Evolutionary conservation across 2,888 invertebrate species (phyloP), one percentile per base, ranked within the genome.

Genomic region (Orchestes rusci): DNA sequence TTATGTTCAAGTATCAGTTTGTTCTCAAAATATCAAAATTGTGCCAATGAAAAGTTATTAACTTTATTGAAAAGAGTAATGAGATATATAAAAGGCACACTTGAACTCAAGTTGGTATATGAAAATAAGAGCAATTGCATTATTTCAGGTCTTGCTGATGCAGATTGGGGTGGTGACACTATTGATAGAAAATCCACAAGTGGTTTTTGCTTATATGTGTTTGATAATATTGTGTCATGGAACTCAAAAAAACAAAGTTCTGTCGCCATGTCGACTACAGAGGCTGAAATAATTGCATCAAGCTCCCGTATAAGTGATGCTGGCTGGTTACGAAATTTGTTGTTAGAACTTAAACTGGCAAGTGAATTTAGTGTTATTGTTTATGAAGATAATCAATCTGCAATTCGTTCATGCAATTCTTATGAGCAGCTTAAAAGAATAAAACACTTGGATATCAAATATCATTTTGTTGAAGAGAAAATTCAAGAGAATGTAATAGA

Each of bases 211-310:
- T 10, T 36, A 13, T 36, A 36, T 20, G 36, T 36, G 4, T 36
- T 13, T 23, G 35, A 20, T n/a, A 35, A 35, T 35, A 18, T 35
- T 35, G 33, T 33, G 4, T 33, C 33, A 4, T 20, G 39, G 39
- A 30, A 28, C n/a, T 39, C 39, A 4, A 53, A 52, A 55, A 56
- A 47, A 27, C 20, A 17, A 47, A 23, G 23, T 23, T 7, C 49
- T 37, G 58, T 62, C 10, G 54, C 57, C 0, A 29, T 60, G 7
- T 61, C 59, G 4, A 59, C 59, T 0, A 58, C 57, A 2, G 60
- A 63, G 39, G 55, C 62, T 0, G 60, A 63, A 48, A 59, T 59
- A 36, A 54, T 61, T 17, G 54, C 60, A 2, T 29, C 35, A 42
- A 35, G 29, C 17, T 16, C 12, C 7, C n/a, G 23, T 29, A 42